Base-by-base conservation (phyloP, 2,797 vertebrate genomes). In the Sebastes diploproa region DNA sequence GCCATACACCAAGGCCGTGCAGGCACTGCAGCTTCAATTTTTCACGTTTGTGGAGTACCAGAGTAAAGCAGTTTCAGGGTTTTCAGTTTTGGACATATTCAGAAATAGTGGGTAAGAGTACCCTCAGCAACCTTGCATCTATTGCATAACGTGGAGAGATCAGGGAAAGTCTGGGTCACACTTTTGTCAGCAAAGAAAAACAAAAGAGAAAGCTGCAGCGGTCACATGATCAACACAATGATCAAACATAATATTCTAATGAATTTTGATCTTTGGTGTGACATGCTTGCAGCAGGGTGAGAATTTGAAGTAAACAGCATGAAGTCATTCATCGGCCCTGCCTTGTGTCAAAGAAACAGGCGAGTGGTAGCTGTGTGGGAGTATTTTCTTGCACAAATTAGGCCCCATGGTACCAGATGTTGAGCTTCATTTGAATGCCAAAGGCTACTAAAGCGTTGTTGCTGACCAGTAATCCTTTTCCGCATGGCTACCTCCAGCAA, bases 311-410 rank as follows among this genome's bases (percentile, higher is more conserved):
- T 76, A 63, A 80, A 81, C 72, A 50, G 27, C 25, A 27, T 59
- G 36, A 84, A 63, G 59, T 77, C 52, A 46, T 80, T 72, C 56
- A 68, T 78, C 34, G 67, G 54, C 76, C 32, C 56, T 56, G 59
- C 50, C 62, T 58, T 7, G 61, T 59, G 78, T 78, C 62, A 80
- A 73, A 77, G 25, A 32, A 77, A 69, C 42, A 71, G 16, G 29
- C 23, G 8, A 32, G 36, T 34, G 68, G 65, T 66, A 58, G 65
- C 36, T 78, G 73, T 50, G 85, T 86, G 74, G 83, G 87, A 75
- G 83, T 60, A 16, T 86, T 81, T 86, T 79, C 74, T 81, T 65
- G 72, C 67, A 86, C 81, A 91, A 86, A 88, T 91, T 56, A 83
- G 77, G 71, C 80, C 76, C 80, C 73, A 59, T 80, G 83, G 68